phyloP scores from a whole-genome alignment of 2,113 vertebrate species.

The Lophochroa leadbeateri region DNA sequence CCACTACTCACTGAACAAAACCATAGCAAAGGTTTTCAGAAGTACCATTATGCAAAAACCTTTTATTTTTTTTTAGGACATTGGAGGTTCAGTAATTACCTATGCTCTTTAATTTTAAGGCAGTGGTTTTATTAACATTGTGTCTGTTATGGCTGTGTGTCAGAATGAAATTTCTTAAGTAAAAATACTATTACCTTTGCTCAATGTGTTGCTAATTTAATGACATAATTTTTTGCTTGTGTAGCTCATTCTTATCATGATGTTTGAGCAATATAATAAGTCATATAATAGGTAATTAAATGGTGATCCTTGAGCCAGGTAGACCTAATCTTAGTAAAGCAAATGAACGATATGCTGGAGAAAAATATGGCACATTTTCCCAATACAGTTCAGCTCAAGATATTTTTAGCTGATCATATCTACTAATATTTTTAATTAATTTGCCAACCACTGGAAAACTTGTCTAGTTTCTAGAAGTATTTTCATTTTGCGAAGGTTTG shows the following conservation, averaged over 20 bases:
- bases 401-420: neutral
- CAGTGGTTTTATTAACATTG: neutral
- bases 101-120: neutral
- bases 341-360: neutral
- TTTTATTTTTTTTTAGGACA: neutral
- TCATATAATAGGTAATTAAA: neutral
- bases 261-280: neutral
- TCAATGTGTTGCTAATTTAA: neutral
- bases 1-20: neutral
- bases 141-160: neutral
- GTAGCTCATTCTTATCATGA: neutral
- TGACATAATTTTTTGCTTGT: neutral
- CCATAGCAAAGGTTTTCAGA: neutral
- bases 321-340: neutral
- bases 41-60: neutral
- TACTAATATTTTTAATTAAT: neutral
- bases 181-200: neutral
- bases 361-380: neutral
- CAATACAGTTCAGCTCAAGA: neutral
- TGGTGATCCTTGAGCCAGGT: neutral
- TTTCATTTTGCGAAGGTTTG: no score
- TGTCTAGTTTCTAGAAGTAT: no score
- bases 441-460: no score
- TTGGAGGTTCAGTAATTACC: neutral
- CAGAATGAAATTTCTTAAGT: neutral